Conservation (phyloP, 2,113 vertebrate genomes). For the Cololabis saira region DNA sequence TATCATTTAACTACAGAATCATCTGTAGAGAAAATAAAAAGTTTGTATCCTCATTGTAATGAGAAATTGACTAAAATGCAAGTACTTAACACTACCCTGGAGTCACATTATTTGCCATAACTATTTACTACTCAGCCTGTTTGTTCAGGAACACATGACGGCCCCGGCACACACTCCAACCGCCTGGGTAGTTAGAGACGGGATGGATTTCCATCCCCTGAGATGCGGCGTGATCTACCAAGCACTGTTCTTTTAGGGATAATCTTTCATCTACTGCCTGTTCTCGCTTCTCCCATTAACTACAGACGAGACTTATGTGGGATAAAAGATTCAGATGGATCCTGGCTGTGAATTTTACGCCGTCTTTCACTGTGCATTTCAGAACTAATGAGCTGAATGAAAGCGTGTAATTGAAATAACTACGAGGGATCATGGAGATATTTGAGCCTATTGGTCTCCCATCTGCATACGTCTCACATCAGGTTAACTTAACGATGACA, state of each 20-base stretch:
- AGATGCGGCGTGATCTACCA: constrained; percentile 8
- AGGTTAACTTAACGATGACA: too few species aligned
- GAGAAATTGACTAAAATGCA: background rate
- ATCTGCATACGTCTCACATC: too few species aligned
- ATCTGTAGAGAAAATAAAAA: background rate
- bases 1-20: background rate
- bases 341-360: constrained; percentile 46
- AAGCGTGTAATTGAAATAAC: constrained; percentile 57
- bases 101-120: constrained; percentile 32
- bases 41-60: background rate
- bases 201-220: constrained; percentile 52
- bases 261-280: constrained; percentile 28
- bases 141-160: constrained; percentile 36
- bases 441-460: background rate
- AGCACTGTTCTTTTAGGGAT: constrained; percentile 11
- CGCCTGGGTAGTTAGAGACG: constrained; percentile 8
- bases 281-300: constrained; percentile 31
- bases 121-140: constrained; percentile 32
- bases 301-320: constrained; percentile 42
- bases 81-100: constrained; percentile 4
- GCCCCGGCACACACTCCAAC: constrained; percentile 11
- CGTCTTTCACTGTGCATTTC: constrained; percentile 24
- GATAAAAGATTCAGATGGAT: constrained; percentile 36
- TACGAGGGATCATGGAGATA: constrained; percentile 9
- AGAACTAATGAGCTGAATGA: constrained; percentile 59